phyloP scores from a whole-genome alignment of 2,888 invertebrate species.

The Strigamia maritima region DNA sequence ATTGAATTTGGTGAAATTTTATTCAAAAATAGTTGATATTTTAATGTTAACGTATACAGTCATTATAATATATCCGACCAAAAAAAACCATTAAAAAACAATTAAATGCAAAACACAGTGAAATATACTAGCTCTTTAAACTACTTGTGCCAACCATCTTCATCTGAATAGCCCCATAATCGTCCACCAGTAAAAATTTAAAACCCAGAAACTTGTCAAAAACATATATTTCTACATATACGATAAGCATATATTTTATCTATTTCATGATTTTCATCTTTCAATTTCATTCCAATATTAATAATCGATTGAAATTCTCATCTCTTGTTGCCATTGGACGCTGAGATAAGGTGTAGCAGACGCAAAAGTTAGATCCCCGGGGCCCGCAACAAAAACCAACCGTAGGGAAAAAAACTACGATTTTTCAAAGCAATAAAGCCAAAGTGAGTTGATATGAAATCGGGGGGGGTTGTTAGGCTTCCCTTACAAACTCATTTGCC shows the following conservation, averaged over 20 bases:
- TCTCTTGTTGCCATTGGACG: background rate
- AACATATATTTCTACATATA: background rate
- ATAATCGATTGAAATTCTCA: slow-evolving; percentile 1
- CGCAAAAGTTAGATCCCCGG: slow-evolving; percentile 1
- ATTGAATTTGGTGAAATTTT: too few relatives aligned
- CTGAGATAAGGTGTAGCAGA: slow-evolving; percentile 9
- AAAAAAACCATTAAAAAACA: too few relatives aligned
- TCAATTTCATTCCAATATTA: background rate
- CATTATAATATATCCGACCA: too few relatives aligned
- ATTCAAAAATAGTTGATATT: too few relatives aligned
- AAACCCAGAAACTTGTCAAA: background rate
- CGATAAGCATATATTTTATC: background rate
- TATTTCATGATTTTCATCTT: background rate
- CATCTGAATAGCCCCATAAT: too few relatives aligned
- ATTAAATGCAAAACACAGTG: too few relatives aligned
- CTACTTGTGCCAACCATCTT: too few relatives aligned
- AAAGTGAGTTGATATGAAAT: slow-evolving; percentile 5
- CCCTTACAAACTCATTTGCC: slow-evolving; percentile 19
- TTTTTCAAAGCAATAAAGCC: slow-evolving; percentile 7
- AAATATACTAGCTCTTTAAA: too few relatives aligned
- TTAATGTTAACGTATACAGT: too few relatives aligned
- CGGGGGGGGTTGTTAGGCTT: background rate
- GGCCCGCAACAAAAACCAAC: slow-evolving; percentile 9
- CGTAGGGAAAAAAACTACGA: slow-evolving; percentile 7
- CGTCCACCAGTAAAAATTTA: background rate